Evolutionary conservation across 2,888 invertebrate species (phyloP).

Genomic region (Stramonita haemastoma): DNA sequence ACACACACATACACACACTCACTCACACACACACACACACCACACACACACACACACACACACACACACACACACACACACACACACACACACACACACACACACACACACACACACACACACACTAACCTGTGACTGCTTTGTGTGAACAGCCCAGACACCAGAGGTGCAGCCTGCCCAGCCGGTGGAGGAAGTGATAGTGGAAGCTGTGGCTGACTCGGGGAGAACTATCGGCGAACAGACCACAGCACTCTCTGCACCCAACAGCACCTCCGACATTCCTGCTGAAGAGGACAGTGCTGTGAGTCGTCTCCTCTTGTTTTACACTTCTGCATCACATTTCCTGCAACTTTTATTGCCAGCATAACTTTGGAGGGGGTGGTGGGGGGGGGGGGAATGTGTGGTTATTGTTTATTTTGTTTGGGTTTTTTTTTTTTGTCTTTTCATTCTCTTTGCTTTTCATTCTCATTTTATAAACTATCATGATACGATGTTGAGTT

Average conservation of each 20-base stretch:
- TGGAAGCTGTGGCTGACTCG: slow-evolving; percentile 66
- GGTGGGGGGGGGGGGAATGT: too few species aligned
- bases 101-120: background rate
- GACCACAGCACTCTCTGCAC: slow-evolving; percentile 54
- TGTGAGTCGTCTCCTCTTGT: slow-evolving; percentile 40
- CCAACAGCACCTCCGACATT: slow-evolving; percentile 60
- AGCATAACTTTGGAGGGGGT: too few species aligned
- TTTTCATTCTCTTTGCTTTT: too few species aligned
- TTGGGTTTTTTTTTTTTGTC: too few species aligned
- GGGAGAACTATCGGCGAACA: slow-evolving; percentile 46
- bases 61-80: background rate
- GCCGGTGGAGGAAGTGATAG: slow-evolving; percentile 68
- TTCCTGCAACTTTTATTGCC: too few species aligned
- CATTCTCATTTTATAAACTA: too few species aligned
- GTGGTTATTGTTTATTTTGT: too few species aligned
- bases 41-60: background rate
- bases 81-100: slow-evolving; percentile 8
- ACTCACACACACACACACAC: background rate
- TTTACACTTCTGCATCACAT: background rate
- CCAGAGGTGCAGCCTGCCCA: slow-evolving; percentile 58
- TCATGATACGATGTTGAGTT: too few species aligned
- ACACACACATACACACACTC: background rate
- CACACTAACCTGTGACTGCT: background rate
- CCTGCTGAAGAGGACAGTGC: slow-evolving; percentile 56
- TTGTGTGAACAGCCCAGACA: slow-evolving; percentile 31